These are phyloP conservation scores for Rhinatrema bivittatum DNA, from an alignment of 2,797 vertebrate species.

Conservation along the genomic window DNA sequence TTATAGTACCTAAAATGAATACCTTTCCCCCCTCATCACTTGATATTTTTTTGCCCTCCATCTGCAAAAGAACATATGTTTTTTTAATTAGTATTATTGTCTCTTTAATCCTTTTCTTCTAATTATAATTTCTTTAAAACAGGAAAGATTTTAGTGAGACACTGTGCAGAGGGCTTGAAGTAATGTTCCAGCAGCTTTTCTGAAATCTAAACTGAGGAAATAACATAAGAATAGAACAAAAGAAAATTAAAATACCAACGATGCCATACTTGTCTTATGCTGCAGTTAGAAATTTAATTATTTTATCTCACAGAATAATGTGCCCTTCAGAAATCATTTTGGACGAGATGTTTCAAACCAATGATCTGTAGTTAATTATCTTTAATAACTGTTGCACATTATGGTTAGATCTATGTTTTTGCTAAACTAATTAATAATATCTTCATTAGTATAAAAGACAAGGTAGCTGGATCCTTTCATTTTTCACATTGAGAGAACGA, in stretches of 20 bases:
- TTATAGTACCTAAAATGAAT: constrained; percentile 26
- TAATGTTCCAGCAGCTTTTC: constrained; percentile 49
- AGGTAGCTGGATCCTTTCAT: constrained; percentile 72
- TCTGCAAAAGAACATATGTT: constrained; percentile 22
- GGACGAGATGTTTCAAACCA: constrained; percentile 77
- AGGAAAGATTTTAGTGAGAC: constrained; percentile 55
- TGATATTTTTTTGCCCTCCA: constrained; percentile 19
- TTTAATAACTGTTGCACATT: constrained; percentile 82
- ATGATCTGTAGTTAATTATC: constrained; percentile 81
- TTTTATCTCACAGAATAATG: constrained; percentile 78
- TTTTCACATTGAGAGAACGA: constrained; percentile 75
- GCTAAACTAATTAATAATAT: constrained; percentile 80
- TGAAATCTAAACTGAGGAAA: constrained; percentile 51
- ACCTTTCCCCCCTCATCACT: constrained; percentile 33
- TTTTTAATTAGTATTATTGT: constrained; percentile 50
- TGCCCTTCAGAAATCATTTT: constrained; percentile 79
- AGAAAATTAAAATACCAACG: too few relatives aligned
- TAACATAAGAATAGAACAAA: constrained; percentile 66
- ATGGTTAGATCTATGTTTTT: constrained; percentile 79
- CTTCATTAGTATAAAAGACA: constrained; percentile 78
- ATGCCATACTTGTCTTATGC: constrained; percentile 65
- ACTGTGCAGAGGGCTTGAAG: constrained; percentile 43
- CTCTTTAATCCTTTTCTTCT: constrained; percentile 56
- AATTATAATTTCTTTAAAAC: constrained; percentile 54
- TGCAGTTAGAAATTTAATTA: constrained; percentile 76